Conservation (phyloP, 1,140 invertebrate species). For the Schmidtea mediterranea region DNA sequence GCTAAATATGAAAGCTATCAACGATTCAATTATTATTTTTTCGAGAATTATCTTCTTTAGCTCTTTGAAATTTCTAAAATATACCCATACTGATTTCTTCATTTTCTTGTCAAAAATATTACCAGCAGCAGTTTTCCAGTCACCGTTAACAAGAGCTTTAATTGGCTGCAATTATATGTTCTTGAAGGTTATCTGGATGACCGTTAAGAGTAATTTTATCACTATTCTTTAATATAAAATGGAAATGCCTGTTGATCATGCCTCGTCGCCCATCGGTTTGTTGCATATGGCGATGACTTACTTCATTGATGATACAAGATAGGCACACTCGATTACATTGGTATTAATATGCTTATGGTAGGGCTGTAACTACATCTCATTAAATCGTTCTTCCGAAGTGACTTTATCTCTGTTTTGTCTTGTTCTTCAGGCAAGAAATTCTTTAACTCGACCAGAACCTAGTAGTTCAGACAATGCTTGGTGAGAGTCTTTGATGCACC, state of each 20-base stretch:
- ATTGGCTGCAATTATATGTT: conserved; percentile 90
- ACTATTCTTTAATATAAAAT: conserved; percentile 76
- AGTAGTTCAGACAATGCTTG: conserved; percentile 85
- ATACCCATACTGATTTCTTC: too few relatives aligned
- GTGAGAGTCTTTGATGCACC: conserved; percentile 86
- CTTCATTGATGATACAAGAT: conserved; percentile 95
- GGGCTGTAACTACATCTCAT: conserved; percentile 86
- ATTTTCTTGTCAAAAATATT: too few relatives aligned
- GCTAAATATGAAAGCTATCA: conserved; percentile 86
- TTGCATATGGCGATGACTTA: conserved; percentile 56
- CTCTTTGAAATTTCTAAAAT: neutral
- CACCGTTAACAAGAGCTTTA: conserved; percentile 91
- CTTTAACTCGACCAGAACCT: conserved; percentile 85
- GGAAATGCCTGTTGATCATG: conserved; percentile 97
- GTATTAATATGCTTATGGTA: conserved; percentile 99
- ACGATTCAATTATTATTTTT: conserved; percentile 67
- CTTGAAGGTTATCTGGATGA: conserved; percentile 94
- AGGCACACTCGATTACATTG: conserved; percentile 88
- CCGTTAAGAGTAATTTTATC: conserved; percentile 79
- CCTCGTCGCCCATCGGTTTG: conserved; percentile 80
- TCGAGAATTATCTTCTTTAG: neutral
- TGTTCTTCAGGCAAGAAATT: conserved; percentile 58
- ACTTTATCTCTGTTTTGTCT: conserved; percentile 48
- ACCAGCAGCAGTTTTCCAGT: conserved; percentile 63
- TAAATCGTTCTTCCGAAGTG: conserved; percentile 88